Percentiles rank a stretch among this genome's conserved stretches.
Conservation (phyloP, 1,140 invertebrate species). For the Penaeus chinensis region DNA sequence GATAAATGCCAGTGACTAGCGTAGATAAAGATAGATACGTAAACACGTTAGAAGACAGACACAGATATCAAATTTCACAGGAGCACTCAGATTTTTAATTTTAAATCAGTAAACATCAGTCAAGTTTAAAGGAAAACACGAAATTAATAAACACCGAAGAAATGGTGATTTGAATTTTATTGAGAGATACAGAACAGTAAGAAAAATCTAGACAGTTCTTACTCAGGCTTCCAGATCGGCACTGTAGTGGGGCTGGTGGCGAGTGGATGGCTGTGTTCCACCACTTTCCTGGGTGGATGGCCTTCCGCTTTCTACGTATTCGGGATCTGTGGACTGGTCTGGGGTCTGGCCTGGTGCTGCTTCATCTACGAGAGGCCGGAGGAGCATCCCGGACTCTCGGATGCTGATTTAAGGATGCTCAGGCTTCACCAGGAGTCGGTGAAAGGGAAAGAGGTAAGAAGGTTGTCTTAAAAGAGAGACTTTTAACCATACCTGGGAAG, state of each 20-base stretch:
- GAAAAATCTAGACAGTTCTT: too few species aligned
- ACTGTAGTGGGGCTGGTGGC: constrained; percentile 69
- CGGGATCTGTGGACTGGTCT: constrained; percentile 72
- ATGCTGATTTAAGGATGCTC: not conserved
- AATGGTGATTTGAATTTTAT: too few species aligned
- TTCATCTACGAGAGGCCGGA: constrained; percentile 71
- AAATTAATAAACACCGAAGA: too few species aligned
- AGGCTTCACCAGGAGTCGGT: not conserved
- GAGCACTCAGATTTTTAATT: too few species aligned
- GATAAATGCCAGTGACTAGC: too few species aligned
- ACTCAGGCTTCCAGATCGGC: constrained; percentile 80
- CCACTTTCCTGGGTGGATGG: constrained; percentile 76
- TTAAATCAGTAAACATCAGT: too few species aligned
- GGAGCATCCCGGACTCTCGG: constrained; percentile 20
- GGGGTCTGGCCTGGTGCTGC: constrained; percentile 78
- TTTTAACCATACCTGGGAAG: too few species aligned
- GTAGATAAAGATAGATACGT: too few species aligned
- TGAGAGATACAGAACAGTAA: too few species aligned
- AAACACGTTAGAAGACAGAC: too few species aligned
- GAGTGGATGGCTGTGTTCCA: constrained; percentile 72
- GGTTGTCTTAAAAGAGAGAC: not conserved
- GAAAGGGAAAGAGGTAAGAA: not conserved
- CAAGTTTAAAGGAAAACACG: too few species aligned
- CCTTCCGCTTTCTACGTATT: constrained; percentile 80
- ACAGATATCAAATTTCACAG: too few species aligned